These are phyloP conservation scores for Drosophila prosaltans DNA, from an alignment of 1,140 invertebrate species.

Conservation along the genomic window DNA sequence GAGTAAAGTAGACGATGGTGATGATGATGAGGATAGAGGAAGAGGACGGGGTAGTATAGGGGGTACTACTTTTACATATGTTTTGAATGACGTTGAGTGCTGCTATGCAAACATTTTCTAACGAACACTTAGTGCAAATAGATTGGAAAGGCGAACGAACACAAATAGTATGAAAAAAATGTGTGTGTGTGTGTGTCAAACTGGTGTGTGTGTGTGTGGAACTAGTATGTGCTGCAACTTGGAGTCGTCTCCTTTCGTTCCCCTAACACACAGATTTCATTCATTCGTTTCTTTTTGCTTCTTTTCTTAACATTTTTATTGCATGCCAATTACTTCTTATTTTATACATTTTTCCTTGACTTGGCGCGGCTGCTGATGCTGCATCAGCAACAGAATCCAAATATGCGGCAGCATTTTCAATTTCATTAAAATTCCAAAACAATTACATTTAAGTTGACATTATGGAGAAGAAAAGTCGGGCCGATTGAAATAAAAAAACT, in stretches of 20 bases:
- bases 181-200: background rate
- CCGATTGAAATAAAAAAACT: background rate
- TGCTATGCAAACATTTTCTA: conserved; percentile 82
- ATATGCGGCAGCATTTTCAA: conserved; percentile 46
- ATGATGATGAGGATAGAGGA: background rate
- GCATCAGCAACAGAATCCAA: conserved; percentile 28
- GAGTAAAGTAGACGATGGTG: too few relatives aligned
- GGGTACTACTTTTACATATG: conserved; percentile 63
- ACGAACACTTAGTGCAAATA: conserved; percentile 81
- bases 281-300: conserved; percentile 28
- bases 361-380: conserved; percentile 4
- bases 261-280: conserved; percentile 22
- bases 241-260: background rate
- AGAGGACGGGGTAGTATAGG: background rate
- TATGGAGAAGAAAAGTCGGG: conserved; percentile 21
- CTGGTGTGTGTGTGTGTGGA: conserved; percentile 3
- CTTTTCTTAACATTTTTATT: conserved; percentile 58
- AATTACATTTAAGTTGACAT: conserved; percentile 58
- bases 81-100: conserved; percentile 80
- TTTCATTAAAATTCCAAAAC: conserved; percentile 69
- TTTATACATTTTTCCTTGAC: conserved; percentile 30
- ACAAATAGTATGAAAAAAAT: conserved; percentile 17
- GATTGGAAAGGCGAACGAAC: conserved; percentile 59
- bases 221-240: conserved; percentile 2
- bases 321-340: conserved; percentile 78